Percentiles rank a stretch among this genome's conserved stretches.
Evolutionary conservation across 2,113 vertebrate species (phyloP).

Genomic region (Pithys albifrons): DNA sequence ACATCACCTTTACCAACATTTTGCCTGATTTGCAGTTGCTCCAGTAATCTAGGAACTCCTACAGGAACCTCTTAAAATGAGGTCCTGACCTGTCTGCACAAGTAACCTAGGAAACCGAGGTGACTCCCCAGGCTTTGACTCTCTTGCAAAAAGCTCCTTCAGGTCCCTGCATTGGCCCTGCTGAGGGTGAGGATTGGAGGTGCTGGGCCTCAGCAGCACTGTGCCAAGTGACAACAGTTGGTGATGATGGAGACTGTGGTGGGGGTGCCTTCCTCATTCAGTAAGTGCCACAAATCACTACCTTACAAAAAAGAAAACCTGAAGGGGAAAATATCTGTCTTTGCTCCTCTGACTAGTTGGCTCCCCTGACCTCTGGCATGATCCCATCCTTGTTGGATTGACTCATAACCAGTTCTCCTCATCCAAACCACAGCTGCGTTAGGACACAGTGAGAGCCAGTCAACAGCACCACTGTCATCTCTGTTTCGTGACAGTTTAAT

Average conservation of each 20-base stretch:
- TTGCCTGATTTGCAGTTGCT: not conserved
- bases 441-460: not conserved
- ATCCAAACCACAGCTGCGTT: slow-evolving; percentile 48
- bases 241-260: not conserved
- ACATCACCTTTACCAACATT: not conserved
- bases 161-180: not conserved
- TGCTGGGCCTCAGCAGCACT: not conserved
- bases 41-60: not conserved
- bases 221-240: accelerated
- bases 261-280: not conserved
- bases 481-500: slow-evolving; percentile 37
- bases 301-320: not conserved
- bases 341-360: not conserved
- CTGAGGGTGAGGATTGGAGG: not conserved
- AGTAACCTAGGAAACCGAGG: not conserved
- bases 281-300: not conserved
- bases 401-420: slow-evolving; percentile 35
- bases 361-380: not conserved
- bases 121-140: not conserved
- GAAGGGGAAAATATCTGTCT: not conserved
- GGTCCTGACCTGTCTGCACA: not conserved
- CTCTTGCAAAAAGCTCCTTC: not conserved
- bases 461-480: not conserved
- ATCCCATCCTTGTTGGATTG: not conserved
- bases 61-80: not conserved